Percentiles rank a stretch among this genome's conserved stretches.
phyloP scores from a whole-genome alignment of 2,797 vertebrate genomes.

The Peromyscus melanophrys region DNA sequence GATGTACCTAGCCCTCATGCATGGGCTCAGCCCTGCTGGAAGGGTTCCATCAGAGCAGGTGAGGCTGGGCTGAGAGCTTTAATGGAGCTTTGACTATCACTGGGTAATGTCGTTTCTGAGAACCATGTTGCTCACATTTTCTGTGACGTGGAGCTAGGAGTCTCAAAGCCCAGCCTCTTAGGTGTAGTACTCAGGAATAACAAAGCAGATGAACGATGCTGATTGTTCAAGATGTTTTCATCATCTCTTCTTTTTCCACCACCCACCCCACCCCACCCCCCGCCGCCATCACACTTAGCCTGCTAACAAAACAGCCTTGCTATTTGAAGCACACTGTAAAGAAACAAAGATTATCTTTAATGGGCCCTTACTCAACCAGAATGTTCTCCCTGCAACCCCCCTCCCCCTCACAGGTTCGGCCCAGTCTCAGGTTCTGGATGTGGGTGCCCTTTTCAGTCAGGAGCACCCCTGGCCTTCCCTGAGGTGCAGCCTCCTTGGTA shows the following conservation, averaged over 20 bases:
- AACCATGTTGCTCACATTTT: slow-evolving; percentile 74
- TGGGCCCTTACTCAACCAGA: background rate
- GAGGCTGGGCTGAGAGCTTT: slow-evolving; percentile 49
- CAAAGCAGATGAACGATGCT: slow-evolving; percentile 84
- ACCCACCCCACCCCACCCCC: background rate
- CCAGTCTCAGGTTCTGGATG: background rate
- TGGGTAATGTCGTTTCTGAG: slow-evolving; percentile 65
- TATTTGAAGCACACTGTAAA: slow-evolving; percentile 56
- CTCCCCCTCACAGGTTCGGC: background rate
- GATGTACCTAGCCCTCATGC: background rate
- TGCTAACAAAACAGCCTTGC: slow-evolving; percentile 67
- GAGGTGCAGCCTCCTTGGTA: background rate
- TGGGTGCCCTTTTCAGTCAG: background rate
- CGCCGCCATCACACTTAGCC: background rate
- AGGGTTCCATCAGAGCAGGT: slow-evolving; percentile 68
- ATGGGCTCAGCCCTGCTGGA: slow-evolving; percentile 33
- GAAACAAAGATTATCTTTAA: background rate
- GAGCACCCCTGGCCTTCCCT: background rate
- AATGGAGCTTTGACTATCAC: slow-evolving; percentile 62
- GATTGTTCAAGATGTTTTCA: slow-evolving; percentile 73
- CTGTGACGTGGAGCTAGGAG: slow-evolving; percentile 70
- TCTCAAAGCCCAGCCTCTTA: slow-evolving; percentile 76
- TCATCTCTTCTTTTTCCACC: slow-evolving; percentile 18
- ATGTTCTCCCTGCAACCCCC: background rate
- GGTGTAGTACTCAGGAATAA: slow-evolving; percentile 79